phyloP scores from a whole-genome alignment of 2,797 vertebrate species.

The Xenopus petersii region DNA sequence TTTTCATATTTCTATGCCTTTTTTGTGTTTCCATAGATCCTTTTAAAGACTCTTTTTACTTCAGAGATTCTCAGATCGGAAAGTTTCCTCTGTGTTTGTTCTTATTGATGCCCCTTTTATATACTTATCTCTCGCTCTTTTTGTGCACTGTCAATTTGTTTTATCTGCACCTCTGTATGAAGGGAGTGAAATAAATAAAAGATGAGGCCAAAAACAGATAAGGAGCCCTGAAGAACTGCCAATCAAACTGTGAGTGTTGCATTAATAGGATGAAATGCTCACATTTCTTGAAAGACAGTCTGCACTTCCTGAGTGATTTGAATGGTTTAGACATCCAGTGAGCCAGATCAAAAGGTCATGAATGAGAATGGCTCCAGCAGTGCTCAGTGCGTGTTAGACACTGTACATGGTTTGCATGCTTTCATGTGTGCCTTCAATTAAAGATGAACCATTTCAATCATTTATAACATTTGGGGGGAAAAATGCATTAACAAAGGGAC shows the following conservation, averaged over 20 bases:
- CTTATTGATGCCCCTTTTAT: conserved; percentile 40
- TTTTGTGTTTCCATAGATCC: conserved; percentile 37
- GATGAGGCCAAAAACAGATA: conserved; percentile 37
- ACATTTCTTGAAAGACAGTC: conserved; percentile 26
- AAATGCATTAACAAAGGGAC: too few species aligned
- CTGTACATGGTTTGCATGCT: background rate
- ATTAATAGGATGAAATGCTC: conserved; percentile 18
- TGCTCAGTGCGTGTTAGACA: too few species aligned
- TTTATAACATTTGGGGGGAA: background rate
- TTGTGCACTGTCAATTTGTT: conserved; percentile 35
- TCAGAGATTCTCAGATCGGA: conserved; percentile 29
- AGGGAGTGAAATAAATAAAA: conserved; percentile 43
- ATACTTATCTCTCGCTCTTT: conserved; percentile 41
- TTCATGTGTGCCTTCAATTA: conserved; percentile 3
- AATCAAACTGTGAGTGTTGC: conserved; percentile 35
- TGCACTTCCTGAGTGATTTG: conserved; percentile 5
- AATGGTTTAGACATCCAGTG: conserved; percentile 35
- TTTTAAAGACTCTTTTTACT: conserved; percentile 22
- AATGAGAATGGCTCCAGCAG: background rate
- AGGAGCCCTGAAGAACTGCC: conserved; percentile 28
- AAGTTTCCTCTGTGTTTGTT: conserved; percentile 18
- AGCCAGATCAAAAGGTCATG: conserved; percentile 31
- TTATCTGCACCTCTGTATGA: conserved; percentile 33
- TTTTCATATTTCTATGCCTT: conserved; percentile 23
- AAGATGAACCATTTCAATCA: too few species aligned